phyloP scores from a whole-genome alignment of 2,888 invertebrate genomes.

The Ennomos erosarius region DNA sequence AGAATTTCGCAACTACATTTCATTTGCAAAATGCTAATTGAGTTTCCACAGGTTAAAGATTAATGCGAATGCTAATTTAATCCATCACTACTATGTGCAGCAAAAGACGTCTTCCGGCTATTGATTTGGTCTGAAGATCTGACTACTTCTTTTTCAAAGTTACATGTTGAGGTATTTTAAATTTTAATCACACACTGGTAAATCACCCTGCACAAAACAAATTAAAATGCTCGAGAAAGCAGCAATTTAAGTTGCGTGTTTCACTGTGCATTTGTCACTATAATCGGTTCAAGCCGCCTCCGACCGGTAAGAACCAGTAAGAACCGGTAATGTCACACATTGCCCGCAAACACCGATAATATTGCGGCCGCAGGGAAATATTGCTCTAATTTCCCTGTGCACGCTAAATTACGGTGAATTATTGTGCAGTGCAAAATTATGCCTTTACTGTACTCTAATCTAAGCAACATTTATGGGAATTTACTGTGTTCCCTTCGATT shows the following conservation, averaged over 20 bases:
- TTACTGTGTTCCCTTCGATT: neutral
- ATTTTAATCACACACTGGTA: too few species aligned
- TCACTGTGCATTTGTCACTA: conserved; percentile 48
- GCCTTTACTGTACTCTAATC: too few species aligned
- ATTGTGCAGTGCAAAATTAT: conserved; percentile 37
- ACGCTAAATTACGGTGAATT: conserved; percentile 23
- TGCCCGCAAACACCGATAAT: conserved; percentile 51
- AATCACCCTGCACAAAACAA: neutral
- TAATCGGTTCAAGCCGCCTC: conserved; percentile 55
- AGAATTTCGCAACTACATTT: too few species aligned
- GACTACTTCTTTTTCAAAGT: too few species aligned
- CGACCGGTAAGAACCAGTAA: conserved; percentile 50
- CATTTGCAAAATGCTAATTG: too few species aligned
- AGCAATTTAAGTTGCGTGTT: conserved; percentile 37
- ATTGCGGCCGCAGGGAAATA: conserved; percentile 46
- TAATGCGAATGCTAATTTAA: too few species aligned
- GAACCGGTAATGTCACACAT: conserved; percentile 54
- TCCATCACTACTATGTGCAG: too few species aligned
- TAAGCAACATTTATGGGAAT: too few species aligned
- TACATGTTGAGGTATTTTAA: too few species aligned
- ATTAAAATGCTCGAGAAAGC: neutral
- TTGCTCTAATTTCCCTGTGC: conserved; percentile 47
- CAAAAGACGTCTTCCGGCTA: too few species aligned
- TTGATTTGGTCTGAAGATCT: too few species aligned
- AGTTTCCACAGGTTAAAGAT: too few species aligned